A percentile compares a stretch with the other conserved stretches of the same genome.
Evolutionary conservation across 1,140 invertebrate species (phyloP).

Genomic region (Heliconius nattereri): DNA sequence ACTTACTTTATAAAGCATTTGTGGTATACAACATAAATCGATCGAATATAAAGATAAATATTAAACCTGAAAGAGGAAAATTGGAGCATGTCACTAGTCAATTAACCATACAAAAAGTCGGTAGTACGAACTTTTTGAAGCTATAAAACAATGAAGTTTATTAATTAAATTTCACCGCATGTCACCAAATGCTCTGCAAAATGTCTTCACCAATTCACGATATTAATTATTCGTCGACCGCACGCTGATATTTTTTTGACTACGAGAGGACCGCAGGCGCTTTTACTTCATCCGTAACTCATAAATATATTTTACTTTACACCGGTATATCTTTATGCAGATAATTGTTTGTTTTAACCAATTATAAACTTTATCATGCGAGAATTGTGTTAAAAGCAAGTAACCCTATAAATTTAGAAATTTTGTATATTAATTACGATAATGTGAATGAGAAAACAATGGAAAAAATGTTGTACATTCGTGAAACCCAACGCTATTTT

Average conservation of each 20-base stretch:
- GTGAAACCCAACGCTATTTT: no score
- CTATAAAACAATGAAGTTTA: neutral
- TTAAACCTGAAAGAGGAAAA: neutral
- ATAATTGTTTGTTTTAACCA: neutral
- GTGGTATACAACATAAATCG: no score
- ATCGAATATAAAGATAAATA: no score
- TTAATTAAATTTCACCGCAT: constrained; percentile 8
- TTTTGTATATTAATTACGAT: neutral
- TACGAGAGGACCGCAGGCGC: neutral
- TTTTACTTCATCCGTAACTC: neutral
- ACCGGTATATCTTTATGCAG: neutral
- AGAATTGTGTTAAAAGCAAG: no score
- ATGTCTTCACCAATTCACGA: constrained; percentile 10
- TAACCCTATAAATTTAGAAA: no score
- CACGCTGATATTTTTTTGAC: constrained; percentile 9
- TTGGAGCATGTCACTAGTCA: neutral
- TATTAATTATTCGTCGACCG: constrained; percentile 10
- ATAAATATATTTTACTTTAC: neutral
- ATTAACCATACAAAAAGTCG: neutral
- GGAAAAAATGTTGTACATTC: no score
- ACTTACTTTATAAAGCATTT: no score
- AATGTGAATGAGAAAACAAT: no score
- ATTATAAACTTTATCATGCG: no score
- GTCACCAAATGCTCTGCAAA: constrained; percentile 9
- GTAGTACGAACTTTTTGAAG: neutral